phyloP scores from a whole-genome alignment of 1,140 invertebrate genomes.

The Meteorus sp. region DNA sequence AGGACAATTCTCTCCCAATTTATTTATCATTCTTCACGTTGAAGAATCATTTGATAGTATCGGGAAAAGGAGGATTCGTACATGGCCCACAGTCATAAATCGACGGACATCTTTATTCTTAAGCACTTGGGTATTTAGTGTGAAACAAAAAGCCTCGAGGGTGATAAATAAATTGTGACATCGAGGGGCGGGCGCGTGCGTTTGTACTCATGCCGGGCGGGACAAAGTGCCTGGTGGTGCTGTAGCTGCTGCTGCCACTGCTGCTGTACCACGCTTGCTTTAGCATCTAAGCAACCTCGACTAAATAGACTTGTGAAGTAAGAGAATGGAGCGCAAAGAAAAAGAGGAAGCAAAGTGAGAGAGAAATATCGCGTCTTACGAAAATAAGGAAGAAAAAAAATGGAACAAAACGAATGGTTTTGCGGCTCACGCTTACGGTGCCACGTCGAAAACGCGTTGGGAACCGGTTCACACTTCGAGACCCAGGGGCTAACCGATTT shows the following conservation, averaged over 20 bases:
- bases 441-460: constrained; percentile 27
- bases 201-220: neutral
- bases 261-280: neutral
- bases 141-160: constrained; percentile 37
- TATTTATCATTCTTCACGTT: neutral
- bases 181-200: constrained; percentile 14
- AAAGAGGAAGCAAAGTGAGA: neutral
- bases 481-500: constrained; percentile 30
- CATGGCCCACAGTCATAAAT: constrained; percentile 37
- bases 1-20: no score
- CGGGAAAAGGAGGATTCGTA: no score
- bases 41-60: neutral
- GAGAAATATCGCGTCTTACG: neutral
- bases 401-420: no score
- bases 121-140: constrained; percentile 42
- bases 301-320: neutral
- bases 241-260: neutral
- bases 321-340: neutral
- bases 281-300: neutral
- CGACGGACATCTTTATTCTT: constrained; percentile 45
- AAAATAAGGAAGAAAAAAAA: neutral
- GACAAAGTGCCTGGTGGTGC: neutral
- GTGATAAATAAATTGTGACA: constrained; percentile 37
- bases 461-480: constrained; percentile 29
- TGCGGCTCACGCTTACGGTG: no score